Conservation (phyloP, 1,140 invertebrate genomes). For the Drosophila subpulchrella region DNA sequence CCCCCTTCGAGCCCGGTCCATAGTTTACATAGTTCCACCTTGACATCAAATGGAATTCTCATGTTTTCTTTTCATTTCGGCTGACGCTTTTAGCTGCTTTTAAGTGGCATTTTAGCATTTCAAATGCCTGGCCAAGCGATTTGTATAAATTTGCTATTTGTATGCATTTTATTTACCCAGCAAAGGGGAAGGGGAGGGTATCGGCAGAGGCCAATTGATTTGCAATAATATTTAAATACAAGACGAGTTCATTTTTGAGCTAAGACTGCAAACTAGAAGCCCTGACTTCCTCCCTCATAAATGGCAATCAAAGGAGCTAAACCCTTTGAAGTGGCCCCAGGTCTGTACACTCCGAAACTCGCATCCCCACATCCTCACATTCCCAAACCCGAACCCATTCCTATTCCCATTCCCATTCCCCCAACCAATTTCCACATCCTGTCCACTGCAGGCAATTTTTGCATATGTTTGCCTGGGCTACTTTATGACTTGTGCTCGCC, state of each 20-base stretch:
- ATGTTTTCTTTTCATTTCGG: slow-evolving; percentile 84
- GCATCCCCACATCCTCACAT: background rate
- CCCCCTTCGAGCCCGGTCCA: slow-evolving; percentile 10
- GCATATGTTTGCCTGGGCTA: slow-evolving; percentile 72
- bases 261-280: slow-evolving; percentile 10
- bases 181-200: background rate
- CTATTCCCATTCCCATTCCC: background rate
- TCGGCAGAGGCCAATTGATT: slow-evolving; percentile 64
- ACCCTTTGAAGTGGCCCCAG: slow-evolving; percentile 63
- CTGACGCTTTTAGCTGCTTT: slow-evolving; percentile 68
- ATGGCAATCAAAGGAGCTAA: slow-evolving; percentile 59
- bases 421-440: slow-evolving; percentile 48
- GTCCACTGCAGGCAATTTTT: slow-evolving; percentile 60
- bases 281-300: slow-evolving; percentile 46
- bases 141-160: slow-evolving; percentile 84
- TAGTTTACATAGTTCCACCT: slow-evolving; percentile 82
- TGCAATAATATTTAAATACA: slow-evolving; percentile 82
- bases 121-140: slow-evolving; percentile 67
- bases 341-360: slow-evolving; percentile 1
- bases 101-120: slow-evolving; percentile 83
- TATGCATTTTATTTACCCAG: slow-evolving; percentile 79
- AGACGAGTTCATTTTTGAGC: slow-evolving; percentile 59
- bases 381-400: background rate
- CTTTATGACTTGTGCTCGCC: slow-evolving; percentile 52
- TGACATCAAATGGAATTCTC: slow-evolving; percentile 80